phyloP scores from a whole-genome alignment of 2,797 vertebrate species.

The Poecilia velifera region DNA sequence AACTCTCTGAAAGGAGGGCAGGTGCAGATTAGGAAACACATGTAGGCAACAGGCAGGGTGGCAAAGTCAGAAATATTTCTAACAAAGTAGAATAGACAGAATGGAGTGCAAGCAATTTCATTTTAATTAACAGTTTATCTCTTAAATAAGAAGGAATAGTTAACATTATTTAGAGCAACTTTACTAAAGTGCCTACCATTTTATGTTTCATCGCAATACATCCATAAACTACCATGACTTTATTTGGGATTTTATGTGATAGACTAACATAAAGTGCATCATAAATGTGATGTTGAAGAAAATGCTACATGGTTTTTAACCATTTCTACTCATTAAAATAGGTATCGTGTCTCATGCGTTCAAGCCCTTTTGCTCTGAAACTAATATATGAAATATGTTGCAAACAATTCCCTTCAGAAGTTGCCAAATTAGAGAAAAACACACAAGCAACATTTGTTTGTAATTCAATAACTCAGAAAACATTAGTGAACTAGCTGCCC shows the following conservation, averaged over 20 bases:
- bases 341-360: neutral
- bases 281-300: neutral
- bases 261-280: neutral
- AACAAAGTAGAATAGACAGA: neutral
- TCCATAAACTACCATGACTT: neutral
- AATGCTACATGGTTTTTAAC: neutral
- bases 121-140: neutral
- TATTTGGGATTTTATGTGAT: neutral
- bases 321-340: neutral
- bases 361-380: neutral
- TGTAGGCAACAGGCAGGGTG: neutral
- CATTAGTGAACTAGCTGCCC: neutral
- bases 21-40: constrained; percentile 3
- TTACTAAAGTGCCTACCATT: neutral
- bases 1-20: constrained; percentile 7
- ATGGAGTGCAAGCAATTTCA: neutral
- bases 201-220: neutral
- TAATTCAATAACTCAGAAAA: neutral
- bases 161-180: neutral
- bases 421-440: neutral
- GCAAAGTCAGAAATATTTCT: constrained; percentile 1
- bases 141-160: neutral
- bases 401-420: neutral
- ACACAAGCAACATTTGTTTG: neutral
- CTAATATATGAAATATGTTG: neutral